Evolutionary conservation across 2,888 invertebrate genomes (phyloP), one percentile per base, ranked within the genome.

Genomic region (Microdon myrmicae): DNA sequence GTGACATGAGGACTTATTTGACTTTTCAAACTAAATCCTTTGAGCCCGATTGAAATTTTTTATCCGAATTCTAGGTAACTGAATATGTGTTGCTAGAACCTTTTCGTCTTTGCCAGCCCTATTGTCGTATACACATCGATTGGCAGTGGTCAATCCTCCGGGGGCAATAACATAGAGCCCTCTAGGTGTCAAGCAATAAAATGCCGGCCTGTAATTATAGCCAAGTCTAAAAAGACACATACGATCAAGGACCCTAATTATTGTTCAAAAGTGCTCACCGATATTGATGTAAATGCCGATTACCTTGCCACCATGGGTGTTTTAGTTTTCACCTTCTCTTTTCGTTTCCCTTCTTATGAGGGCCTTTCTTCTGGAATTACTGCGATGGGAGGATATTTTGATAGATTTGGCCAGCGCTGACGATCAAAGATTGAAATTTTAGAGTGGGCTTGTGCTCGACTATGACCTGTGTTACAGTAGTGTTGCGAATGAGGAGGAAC

Each of bases 181-280:
- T 79, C 77, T 79, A 79, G 79, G 79, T 79, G 79, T 79, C 78
- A 79, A 78, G 77, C 78, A 79, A 79, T 78, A 77, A 76, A 73
- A 73, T 73, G 79, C 79, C 79, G 79, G 77, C 75, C 80, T 79
- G 75, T 79, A 79, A 79, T 79, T 79, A 79, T 77, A 76, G 76
- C 77, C 67, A 75, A 75, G 77, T 75, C 77, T 78, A 78, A 78
- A 78, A 79, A 78, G 78, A 78, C 74, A 78, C 79, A 77, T 78
- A 77, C 77, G 74, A 74, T 71, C 74, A 74, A 75, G 75, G 76
- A 76, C 79, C 79, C 79, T 79, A 79, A 78, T 78, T 78, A 79
- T 78, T 72, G 73, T 74, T 72, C 74, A 74, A 74, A 45, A 55
- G 45, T 32, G 55, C 55, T 26, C 47, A 55, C 55, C 51, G 51